These are phyloP conservation scores for Melanargia galathea DNA, from an alignment of 2,888 invertebrate species.

Conservation along the genomic window DNA sequence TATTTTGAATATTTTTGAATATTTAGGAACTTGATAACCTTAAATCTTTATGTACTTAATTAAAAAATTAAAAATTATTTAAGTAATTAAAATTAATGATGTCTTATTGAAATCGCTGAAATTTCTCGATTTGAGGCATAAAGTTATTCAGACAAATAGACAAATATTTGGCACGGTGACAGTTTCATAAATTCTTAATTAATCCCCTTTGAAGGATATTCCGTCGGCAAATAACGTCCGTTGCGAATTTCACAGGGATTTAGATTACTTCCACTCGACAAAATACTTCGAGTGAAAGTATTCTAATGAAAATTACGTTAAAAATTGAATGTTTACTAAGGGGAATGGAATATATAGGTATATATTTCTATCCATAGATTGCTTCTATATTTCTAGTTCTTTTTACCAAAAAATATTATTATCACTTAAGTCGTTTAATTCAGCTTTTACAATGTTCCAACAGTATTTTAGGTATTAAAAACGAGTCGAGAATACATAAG, in stretches of 20 bases:
- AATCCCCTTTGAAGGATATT: constrained; percentile 36
- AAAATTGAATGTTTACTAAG: constrained; percentile 31
- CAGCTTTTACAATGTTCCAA: too few species aligned
- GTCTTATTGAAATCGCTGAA: constrained; percentile 1
- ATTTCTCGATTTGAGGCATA: constrained; percentile 12
- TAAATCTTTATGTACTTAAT: too few species aligned
- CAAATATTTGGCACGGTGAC: constrained; percentile 30
- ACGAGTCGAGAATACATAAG: too few species aligned
- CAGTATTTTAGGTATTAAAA: too few species aligned
- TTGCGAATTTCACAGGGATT: constrained; percentile 37
- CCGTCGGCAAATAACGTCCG: constrained; percentile 36
- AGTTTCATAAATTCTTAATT: constrained; percentile 37
- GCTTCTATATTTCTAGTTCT: too few species aligned
- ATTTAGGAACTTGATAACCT: too few species aligned
- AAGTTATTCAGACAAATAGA: constrained; percentile 22
- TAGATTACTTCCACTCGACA: constrained; percentile 39
- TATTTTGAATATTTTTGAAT: too few species aligned
- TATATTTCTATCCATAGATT: background rate
- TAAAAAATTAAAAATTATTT: too few species aligned
- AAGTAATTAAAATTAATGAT: too few species aligned
- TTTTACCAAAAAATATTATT: too few species aligned
- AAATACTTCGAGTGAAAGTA: constrained; percentile 35
- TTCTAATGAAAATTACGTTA: constrained; percentile 36
- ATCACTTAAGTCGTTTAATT: too few species aligned
- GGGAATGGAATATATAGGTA: too few species aligned